Base-by-base conservation (phyloP, 2,888 invertebrate species). In the Leptogaster cylindrica region DNA sequence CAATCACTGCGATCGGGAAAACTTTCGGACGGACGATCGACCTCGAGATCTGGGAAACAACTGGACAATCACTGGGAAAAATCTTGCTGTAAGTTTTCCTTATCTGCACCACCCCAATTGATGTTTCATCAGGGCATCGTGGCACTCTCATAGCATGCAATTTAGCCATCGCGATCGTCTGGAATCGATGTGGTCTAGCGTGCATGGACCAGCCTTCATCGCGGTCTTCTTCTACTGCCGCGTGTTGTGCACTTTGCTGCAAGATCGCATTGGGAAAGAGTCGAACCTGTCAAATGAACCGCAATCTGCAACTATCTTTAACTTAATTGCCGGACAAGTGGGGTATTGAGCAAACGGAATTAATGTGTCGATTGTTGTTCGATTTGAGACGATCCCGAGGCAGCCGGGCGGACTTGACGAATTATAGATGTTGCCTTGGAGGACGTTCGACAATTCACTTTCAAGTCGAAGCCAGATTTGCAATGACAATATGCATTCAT, bases 241-340 rank as follows among this genome's bases (percentile, higher is more conserved):
- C 8, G 18, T 52, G 31, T 31, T 52, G 33, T 33, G 16, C 46
- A 46, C 46, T 46, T 16, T 33, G 31, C 18, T 18, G 31, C 33
- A 27, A 20, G 31, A 16, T n/a, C 6, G 31, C 31, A 27, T 52
- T 52, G 52, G 52, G 52, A 52, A 52, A 52, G 31, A 52, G 31
- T 20, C 12, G 46, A 33, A 52, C 31, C 52, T 52, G 52, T 52
- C 52, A 31, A 31, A 33, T 31, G 18, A 33, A 16, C 52, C 18
- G 52, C 31, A 52, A 52, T 33, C 31, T 14, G 52, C 52, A 52
- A 31, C 52, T 52, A 52, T 52, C 52, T 52, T 52, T 31, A 52
- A 52, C 52, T 52, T 52, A 52, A 52, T 52, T 52, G 52, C 52
- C 33, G 33, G 52, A 52, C 52, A 52, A 31, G 52, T 52, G 52